Base-by-base conservation (phyloP, 2,888 invertebrate genomes). In the Altica lythri region DNA sequence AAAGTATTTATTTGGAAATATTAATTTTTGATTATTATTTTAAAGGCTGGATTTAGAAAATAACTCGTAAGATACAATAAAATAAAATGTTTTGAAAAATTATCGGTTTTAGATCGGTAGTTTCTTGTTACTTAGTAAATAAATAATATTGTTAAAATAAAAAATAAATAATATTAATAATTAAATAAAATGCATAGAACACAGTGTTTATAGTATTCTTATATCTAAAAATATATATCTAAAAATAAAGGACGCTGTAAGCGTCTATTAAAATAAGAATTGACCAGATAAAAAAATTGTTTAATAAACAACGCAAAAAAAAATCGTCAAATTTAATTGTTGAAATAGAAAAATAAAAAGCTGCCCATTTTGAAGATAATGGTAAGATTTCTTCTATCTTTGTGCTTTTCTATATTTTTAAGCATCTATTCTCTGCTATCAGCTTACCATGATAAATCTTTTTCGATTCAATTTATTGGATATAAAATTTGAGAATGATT, bases 61-160 rank as follows among this genome's bases (percentile, higher is more conserved):
- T 55, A 55, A 51, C 47, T 47, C 38, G 27, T 45, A 45, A 50
- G 25, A 47, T 27, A 51, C 40, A 16, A 54, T 42, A 38, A 38
- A 47, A 40, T 38, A 47, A 13, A 45, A 25, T 46, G 47, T 16
- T 55, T 10, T 47, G 43, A 17, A 47, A 45, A 50, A 51, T 6
- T 29, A n/a, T 43, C 37, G 47, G 43, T 47, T 22, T 9, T 55
- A 55, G 55, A 43, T 25, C 43, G 35, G 17, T n/a, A 22, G 51
- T 51, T 51, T 35, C 34, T 55, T 55, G 55, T 55, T 55, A 55
- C 50, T 55, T 55, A 55, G 51, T 55, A 46, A 47, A 47, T 51
- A 55, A 55, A 55, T n/a, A n/a, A n/a, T 55, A 55, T 55, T 55
- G 43, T 51, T 55, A 47, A 51, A 55, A 42, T 51, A 35, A 55